Percentiles rank a stretch among this genome's conserved stretches.
Conservation (phyloP, 2,888 invertebrate genomes). For the Chironomus riparius region DNA sequence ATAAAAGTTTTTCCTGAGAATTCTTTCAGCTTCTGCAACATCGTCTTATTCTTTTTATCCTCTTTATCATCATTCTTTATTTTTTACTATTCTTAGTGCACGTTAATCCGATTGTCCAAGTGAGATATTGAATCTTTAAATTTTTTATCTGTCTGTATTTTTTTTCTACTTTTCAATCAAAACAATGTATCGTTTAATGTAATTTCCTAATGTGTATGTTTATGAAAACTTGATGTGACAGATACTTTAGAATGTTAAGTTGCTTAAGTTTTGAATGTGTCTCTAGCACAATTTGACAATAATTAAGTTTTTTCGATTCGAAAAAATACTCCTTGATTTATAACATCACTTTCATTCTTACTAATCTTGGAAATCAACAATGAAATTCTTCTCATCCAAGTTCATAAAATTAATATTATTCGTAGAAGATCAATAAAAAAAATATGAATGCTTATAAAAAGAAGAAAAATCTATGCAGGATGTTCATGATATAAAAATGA, state of each 20-base stretch:
- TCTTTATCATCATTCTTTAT: neutral
- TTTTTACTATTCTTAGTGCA: neutral
- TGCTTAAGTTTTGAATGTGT: neutral
- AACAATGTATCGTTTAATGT: neutral
- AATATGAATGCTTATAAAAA: too few species aligned
- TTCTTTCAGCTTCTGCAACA: neutral
- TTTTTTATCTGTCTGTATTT: neutral
- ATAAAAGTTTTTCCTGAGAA: neutral
- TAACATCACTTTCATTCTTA: too few species aligned
- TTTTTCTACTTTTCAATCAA: neutral
- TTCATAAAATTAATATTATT: too few species aligned
- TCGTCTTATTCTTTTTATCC: neutral
- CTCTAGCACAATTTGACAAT: too few species aligned
- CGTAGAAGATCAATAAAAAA: too few species aligned
- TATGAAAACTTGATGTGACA: neutral
- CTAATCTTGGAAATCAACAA: too few species aligned
- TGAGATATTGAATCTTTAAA: neutral
- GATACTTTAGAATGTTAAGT: neutral
- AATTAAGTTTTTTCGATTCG: too few species aligned
- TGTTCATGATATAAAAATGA: neutral
- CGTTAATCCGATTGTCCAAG: conserved; percentile 12
- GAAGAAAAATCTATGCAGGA: neutral
- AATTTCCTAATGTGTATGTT: neutral
- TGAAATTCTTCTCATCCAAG: too few species aligned
- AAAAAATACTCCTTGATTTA: too few species aligned